phyloP scores from a whole-genome alignment of 2,113 vertebrate genomes.

The Centropus bengalensis region DNA sequence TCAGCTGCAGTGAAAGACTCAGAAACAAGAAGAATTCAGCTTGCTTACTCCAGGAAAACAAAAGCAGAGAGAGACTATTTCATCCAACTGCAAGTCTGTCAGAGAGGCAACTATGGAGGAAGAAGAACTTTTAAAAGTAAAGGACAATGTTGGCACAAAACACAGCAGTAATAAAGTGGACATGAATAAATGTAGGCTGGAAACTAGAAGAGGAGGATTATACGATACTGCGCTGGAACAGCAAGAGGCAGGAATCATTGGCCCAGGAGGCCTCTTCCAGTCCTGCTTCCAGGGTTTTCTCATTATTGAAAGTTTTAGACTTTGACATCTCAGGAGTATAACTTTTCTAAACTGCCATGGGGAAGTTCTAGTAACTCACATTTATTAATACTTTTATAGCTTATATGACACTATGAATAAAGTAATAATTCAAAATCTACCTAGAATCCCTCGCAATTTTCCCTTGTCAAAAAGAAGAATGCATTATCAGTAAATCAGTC shows the following conservation, averaged over 20 bases:
- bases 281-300: slow-evolving; percentile 31
- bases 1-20: slow-evolving; percentile 4
- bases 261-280: slow-evolving; percentile 58
- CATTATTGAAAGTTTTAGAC: slow-evolving; percentile 58
- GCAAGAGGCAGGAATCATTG: slow-evolving; percentile 20
- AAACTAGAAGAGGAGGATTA: slow-evolving; percentile 20
- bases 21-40: not conserved
- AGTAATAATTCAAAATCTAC: slow-evolving; percentile 59
- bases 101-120: not conserved
- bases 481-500: not conserved
- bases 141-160: slow-evolving; percentile 2
- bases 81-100: not conserved
- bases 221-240: not conserved
- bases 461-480: slow-evolving; percentile 5
- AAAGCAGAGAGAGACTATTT: not conserved
- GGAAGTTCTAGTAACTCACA: slow-evolving; percentile 51
- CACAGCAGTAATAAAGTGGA: slow-evolving; percentile 16
- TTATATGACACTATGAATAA: slow-evolving; percentile 69
- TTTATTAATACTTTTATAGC: slow-evolving; percentile 61
- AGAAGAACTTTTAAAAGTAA: slow-evolving; percentile 24
- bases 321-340: slow-evolving; percentile 41
- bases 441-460: slow-evolving; percentile 43
- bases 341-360: slow-evolving; percentile 46
- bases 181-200: slow-evolving; percentile 21
- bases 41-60: not conserved